A percentile compares a stretch with the other conserved stretches of the same genome.
These are phyloP conservation scores for Sanderia malayensis DNA, from an alignment of 30 jellyfish, hydroid and myxozoan species.

Conservation along the genomic window DNA sequence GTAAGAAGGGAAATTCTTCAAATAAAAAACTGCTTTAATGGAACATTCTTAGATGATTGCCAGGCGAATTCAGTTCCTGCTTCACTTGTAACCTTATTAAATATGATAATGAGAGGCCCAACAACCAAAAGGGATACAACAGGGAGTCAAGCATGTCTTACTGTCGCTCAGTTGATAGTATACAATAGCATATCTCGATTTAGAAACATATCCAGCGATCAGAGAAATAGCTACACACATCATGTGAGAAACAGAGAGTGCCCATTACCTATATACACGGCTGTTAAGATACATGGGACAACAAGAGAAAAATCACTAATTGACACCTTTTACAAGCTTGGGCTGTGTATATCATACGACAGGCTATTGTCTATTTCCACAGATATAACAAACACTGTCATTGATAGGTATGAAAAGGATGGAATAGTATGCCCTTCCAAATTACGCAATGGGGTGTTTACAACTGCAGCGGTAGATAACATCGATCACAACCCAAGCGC, in stretches of 20 bases:
- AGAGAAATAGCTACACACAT: not conserved
- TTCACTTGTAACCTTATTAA: not conserved
- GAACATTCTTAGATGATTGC: not conserved
- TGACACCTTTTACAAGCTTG: constrained; percentile 12
- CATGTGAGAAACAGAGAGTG: constrained; percentile 4
- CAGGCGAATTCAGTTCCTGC: constrained; percentile 12
- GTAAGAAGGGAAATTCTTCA: constrained; percentile 18
- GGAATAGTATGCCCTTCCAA: constrained; percentile 52
- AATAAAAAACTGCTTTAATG: constrained; percentile 4
- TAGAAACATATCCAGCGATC: too few species aligned
- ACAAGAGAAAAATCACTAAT: constrained; percentile 17
- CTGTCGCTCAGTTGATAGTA: constrained; percentile 28
- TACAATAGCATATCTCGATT: constrained; percentile 5
- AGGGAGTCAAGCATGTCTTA: constrained; percentile 1
- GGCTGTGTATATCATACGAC: constrained; percentile 38
- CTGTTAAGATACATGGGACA: constrained; percentile 7
- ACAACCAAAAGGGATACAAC: constrained; percentile 1
- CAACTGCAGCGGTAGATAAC: constrained; percentile 61
- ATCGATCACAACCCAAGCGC: constrained; percentile 58
- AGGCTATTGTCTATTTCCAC: constrained; percentile 16
- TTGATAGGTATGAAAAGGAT: not conserved
- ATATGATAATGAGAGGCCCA: constrained; percentile 31
- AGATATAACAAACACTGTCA: not conserved
- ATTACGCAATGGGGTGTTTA: constrained; percentile 17
- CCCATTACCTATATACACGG: constrained; percentile 33